A percentile compares a stretch with the other conserved stretches of the same genome.
Conservation (phyloP, 2,888 invertebrate genomes). For the Alloscopus bannaensis region DNA sequence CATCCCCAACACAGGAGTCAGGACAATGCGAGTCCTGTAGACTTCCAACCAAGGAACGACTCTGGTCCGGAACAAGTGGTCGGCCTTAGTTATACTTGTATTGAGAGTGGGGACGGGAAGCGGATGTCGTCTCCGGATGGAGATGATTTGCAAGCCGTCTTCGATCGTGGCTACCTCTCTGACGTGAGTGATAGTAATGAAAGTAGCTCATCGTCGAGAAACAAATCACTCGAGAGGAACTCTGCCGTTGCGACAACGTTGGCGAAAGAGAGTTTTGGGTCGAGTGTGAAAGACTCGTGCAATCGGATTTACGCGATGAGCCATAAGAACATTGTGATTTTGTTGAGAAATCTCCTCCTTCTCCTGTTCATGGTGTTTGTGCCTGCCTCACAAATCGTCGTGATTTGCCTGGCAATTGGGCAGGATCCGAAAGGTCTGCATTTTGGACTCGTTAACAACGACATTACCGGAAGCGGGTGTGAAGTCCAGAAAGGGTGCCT, state of each 20-base stretch:
- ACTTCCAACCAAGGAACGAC: neutral
- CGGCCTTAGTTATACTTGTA: slow-evolving; percentile 28
- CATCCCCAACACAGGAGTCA: neutral
- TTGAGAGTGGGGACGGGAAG: slow-evolving; percentile 25
- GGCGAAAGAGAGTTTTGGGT: slow-evolving; percentile 3
- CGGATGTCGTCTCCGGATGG: too few species aligned
- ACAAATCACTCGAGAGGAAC: slow-evolving; percentile 9
- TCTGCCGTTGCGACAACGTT: neutral
- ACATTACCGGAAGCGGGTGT: slow-evolving; percentile 76
- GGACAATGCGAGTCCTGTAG: slow-evolving; percentile 15
- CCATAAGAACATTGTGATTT: slow-evolving; percentile 62
- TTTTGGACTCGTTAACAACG: slow-evolving; percentile 89
- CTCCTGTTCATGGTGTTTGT: slow-evolving; percentile 95
- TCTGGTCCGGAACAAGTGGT: slow-evolving; percentile 31
- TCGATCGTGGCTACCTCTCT: slow-evolving; percentile 36
- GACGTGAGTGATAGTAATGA: slow-evolving; percentile 42
- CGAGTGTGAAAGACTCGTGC: slow-evolving; percentile 37
- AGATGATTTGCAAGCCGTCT: slow-evolving; percentile 14
- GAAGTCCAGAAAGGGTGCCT: slow-evolving; percentile 48
- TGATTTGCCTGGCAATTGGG: slow-evolving; percentile 94
- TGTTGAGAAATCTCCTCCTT: slow-evolving; percentile 76
- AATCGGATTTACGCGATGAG: slow-evolving; percentile 58
- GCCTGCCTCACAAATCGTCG: slow-evolving; percentile 93
- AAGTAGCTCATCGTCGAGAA: slow-evolving; percentile 21
- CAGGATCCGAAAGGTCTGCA: slow-evolving; percentile 88